Percentiles rank a stretch among this genome's conserved stretches.
Conservation (phyloP, 64 coral and sea anemone species). For the Pachyseris speciosa region DNA sequence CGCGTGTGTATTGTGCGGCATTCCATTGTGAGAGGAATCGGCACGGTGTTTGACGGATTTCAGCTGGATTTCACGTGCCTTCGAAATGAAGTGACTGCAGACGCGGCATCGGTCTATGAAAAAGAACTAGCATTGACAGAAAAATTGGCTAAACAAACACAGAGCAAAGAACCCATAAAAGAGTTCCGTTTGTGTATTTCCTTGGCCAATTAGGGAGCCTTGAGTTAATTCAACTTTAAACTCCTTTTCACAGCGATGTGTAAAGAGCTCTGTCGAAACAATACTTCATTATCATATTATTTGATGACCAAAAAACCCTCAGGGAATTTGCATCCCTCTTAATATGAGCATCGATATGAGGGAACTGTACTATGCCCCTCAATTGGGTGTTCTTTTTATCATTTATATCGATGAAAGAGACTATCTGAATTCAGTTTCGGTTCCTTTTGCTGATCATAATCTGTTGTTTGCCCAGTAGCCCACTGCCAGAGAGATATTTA, state of each 20-base stretch:
- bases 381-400: no score
- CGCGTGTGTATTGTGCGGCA: neutral
- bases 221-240: constrained; percentile 40
- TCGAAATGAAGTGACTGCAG: neutral
- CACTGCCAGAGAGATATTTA: neutral
- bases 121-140: constrained; percentile 16
- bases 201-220: constrained; percentile 17
- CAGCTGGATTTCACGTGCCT: constrained; percentile 7
- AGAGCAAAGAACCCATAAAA: neutral
- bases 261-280: constrained; percentile 15
- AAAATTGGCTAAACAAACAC: constrained; percentile 31
- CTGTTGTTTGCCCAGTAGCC: neutral
- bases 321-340: constrained; percentile 23
- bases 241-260: constrained; percentile 15
- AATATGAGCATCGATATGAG: no score
- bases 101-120: neutral
- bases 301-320: neutral
- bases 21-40: neutral
- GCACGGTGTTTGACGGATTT: neutral
- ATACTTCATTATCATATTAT: constrained; percentile 46
- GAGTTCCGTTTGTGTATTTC: neutral
- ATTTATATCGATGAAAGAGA: no score
- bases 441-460: no score
- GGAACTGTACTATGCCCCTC: no score
- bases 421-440: no score